These are phyloP conservation scores for Ectemnius lituratus DNA, from an alignment of 2,888 invertebrate genomes.

Conservation along the genomic window DNA sequence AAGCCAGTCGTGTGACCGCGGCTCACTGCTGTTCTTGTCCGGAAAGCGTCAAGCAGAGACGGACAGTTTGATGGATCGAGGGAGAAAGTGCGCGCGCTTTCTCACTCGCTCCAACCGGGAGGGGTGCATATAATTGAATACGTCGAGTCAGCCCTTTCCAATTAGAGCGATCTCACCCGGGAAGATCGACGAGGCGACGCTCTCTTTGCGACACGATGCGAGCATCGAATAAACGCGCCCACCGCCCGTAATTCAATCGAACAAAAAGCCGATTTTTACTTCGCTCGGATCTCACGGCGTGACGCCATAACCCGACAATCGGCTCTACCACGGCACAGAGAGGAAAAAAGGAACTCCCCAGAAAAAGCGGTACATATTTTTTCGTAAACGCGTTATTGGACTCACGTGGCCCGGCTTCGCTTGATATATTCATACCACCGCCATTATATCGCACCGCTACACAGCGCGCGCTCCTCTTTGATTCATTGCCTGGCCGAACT, in stretches of 20 bases:
- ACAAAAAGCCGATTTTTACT: background rate
- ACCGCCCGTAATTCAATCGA: background rate
- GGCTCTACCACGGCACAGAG: background rate
- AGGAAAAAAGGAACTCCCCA: too few species aligned
- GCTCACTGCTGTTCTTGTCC: constrained; percentile 3
- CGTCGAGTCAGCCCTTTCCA: constrained; percentile 20
- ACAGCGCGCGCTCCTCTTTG: too few species aligned
- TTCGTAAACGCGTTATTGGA: too few species aligned
- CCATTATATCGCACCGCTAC: too few species aligned
- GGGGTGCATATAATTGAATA: constrained; percentile 54
- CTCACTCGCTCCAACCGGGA: constrained; percentile 3
- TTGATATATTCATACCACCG: too few species aligned
- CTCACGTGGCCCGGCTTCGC: too few species aligned
- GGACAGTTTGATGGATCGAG: constrained; percentile 43
- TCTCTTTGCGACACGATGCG: background rate
- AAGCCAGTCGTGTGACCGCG: constrained; percentile 3
- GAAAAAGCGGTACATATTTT: too few species aligned
- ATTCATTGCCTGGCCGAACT: too few species aligned
- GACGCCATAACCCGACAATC: background rate
- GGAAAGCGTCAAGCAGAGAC: constrained; percentile 23
- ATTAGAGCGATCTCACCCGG: background rate
- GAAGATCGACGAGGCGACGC: constrained; percentile 8
- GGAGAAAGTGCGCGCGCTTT: constrained; percentile 17
- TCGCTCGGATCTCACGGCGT: background rate
- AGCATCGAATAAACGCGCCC: too few species aligned